Percentiles rank a stretch among this genome's conserved stretches.
Conservation (phyloP, 2,888 invertebrate genomes). For the Rhingia rostrata region DNA sequence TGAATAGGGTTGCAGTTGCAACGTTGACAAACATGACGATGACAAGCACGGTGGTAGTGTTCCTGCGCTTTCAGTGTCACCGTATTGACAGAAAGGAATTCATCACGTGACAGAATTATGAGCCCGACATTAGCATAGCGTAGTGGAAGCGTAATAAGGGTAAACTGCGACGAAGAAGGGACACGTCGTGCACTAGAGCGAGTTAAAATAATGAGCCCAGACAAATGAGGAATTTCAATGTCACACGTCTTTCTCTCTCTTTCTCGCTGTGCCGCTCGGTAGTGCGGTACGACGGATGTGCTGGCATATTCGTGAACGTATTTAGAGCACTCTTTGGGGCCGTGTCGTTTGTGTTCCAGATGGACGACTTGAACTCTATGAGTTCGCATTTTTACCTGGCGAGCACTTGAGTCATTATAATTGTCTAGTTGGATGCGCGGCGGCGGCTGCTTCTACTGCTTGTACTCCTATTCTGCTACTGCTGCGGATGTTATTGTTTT, state of each 20-base stretch:
- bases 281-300: background rate
- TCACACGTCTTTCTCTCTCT: conserved; percentile 42
- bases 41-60: conserved; percentile 1
- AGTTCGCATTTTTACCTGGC: conserved; percentile 69
- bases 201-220: conserved; percentile 73
- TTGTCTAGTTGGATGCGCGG: conserved; percentile 70
- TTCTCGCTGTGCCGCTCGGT: too few species aligned
- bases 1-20: conserved; percentile 42
- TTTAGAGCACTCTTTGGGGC: conserved; percentile 11
- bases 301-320: background rate
- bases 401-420: conserved; percentile 70
- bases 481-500: conserved; percentile 57
- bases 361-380: conserved; percentile 73
- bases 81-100: conserved; percentile 27
- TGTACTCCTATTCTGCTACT: too few species aligned
- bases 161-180: background rate
- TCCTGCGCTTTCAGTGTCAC: conserved; percentile 39
- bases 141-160: conserved; percentile 15
- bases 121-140: conserved; percentile 16
- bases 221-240: conserved; percentile 74
- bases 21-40: conserved; percentile 23
- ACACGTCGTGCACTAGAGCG: conserved; percentile 55
- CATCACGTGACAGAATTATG: conserved; percentile 71
- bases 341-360: conserved; percentile 57
- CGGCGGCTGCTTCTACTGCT: background rate